phyloP scores from a whole-genome alignment of 2,113 vertebrate species.

The Bettongia penicillata region DNA sequence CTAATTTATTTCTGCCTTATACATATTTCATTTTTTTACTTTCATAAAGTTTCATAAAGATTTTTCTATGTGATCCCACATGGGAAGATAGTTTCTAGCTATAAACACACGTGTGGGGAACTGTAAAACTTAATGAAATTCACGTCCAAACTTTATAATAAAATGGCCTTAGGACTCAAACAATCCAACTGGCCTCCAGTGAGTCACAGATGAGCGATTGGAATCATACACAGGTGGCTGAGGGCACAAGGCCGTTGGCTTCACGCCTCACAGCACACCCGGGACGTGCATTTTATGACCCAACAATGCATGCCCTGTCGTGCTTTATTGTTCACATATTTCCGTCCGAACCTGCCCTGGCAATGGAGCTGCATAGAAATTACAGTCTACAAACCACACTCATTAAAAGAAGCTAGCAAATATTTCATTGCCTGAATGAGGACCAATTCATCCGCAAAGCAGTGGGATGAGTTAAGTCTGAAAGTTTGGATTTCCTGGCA shows the following conservation, averaged over 20 bases:
- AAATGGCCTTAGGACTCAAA: slow-evolving; percentile 69
- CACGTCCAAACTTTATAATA: slow-evolving; percentile 57
- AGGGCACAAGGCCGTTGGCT: slow-evolving; percentile 61
- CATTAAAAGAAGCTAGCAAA: slow-evolving; percentile 48
- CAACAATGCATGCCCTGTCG: slow-evolving; percentile 36
- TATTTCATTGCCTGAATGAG: slow-evolving; percentile 26
- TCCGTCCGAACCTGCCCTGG: slow-evolving; percentile 63
- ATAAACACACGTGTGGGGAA: slow-evolving; percentile 59
- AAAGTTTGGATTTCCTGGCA: neutral
- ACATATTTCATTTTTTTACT: slow-evolving; percentile 23
- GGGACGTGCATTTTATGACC: slow-evolving; percentile 61
- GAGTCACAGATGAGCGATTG: slow-evolving; percentile 59
- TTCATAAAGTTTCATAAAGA: slow-evolving; percentile 53
- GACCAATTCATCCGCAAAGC: slow-evolving; percentile 22
- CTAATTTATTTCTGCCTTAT: slow-evolving; percentile 35
- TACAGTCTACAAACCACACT: slow-evolving; percentile 47
- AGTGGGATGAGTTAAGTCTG: slow-evolving; percentile 24
- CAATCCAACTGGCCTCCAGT: slow-evolving; percentile 58
- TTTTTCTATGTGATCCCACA: slow-evolving; percentile 68
- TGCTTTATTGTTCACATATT: slow-evolving; percentile 48
- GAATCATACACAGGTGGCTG: slow-evolving; percentile 65
- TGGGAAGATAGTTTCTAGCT: slow-evolving; percentile 64
- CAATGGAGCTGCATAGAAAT: slow-evolving; percentile 28
- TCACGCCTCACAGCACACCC: slow-evolving; percentile 57
- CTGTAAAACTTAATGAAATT: slow-evolving; percentile 76